A percentile compares a stretch with the other conserved stretches of the same genome.
These are phyloP conservation scores for Scaptomyza polygonia DNA, from an alignment of 2,888 invertebrate species.

Conservation along the genomic window DNA sequence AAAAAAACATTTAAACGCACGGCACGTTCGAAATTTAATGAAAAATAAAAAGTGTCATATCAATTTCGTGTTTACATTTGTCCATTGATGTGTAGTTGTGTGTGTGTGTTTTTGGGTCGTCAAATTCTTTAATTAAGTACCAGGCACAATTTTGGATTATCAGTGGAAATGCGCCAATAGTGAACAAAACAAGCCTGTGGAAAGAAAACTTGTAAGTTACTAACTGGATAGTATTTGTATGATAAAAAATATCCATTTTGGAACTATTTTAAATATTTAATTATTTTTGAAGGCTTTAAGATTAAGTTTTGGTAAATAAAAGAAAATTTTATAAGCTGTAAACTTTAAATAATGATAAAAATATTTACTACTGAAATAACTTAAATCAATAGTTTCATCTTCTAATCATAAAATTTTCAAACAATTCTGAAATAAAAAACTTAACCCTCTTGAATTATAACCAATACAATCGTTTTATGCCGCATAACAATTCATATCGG, in stretches of 20 bases:
- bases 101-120: slow-evolving; percentile 13
- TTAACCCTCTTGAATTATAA: background rate
- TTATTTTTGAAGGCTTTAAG: no score
- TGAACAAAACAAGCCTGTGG: background rate
- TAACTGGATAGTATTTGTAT: background rate
- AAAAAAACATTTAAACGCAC: slow-evolving; percentile 45
- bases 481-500: slow-evolving; percentile 1
- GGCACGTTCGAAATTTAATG: slow-evolving; percentile 11
- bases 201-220: slow-evolving; percentile 28
- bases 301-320: no score
- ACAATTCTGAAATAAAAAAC: background rate
- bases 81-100: slow-evolving; percentile 7
- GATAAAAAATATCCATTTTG: no score
- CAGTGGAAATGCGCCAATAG: slow-evolving; percentile 32
- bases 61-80: slow-evolving; percentile 27
- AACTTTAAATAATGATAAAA: no score
- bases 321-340: no score
- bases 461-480: slow-evolving; percentile 1
- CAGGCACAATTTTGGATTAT: slow-evolving; percentile 58
- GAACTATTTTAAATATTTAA: no score
- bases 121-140: slow-evolving; percentile 51
- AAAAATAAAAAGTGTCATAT: slow-evolving; percentile 22
- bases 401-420: no score
- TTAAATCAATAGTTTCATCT: no score
- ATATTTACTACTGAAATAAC: no score